phyloP scores from a whole-genome alignment of 2,797 vertebrate genomes.

The Sarcoramphus papa region DNA sequence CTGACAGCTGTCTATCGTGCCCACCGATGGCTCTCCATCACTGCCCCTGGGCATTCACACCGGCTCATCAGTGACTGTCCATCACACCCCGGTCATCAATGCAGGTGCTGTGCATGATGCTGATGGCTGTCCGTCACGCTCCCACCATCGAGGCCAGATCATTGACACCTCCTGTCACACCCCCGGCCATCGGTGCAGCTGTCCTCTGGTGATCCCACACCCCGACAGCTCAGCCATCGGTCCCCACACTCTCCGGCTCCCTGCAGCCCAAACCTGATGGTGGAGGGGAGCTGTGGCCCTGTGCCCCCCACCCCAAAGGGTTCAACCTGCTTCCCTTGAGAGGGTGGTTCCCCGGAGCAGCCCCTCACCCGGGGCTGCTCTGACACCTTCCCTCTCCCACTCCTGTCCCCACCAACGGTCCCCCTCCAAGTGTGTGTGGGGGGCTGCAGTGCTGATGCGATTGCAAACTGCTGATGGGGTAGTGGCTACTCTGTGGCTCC shows the following conservation, averaged over 20 bases:
- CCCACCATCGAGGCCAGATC: not conserved
- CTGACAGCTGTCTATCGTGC: not conserved
- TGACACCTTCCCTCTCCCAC: not conserved
- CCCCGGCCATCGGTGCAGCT: accelerated
- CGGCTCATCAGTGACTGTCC: accelerated
- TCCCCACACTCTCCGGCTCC: not conserved
- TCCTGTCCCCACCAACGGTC: not conserved
- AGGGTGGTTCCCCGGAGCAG: not conserved
- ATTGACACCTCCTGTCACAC: not conserved
- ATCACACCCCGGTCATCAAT: not conserved
- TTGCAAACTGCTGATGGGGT: not conserved
- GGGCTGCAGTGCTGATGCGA: not conserved
- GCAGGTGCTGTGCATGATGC: not conserved
- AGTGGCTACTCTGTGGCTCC: not conserved
- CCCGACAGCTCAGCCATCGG: accelerated
- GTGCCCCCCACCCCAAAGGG: not conserved
- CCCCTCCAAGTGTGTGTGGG: accelerated
- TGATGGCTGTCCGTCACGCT: not conserved
- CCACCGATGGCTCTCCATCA: not conserved
- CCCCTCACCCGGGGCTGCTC: not conserved
- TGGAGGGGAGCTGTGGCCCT: not conserved
- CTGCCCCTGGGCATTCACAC: not conserved
- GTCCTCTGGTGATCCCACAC: not conserved
- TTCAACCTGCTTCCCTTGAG: not conserved
- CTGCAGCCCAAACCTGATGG: not conserved